A percentile compares a stretch with the other conserved stretches of the same genome.
phyloP scores from a whole-genome alignment of 2,888 invertebrate species.

The Pseudococcus viburni region DNA sequence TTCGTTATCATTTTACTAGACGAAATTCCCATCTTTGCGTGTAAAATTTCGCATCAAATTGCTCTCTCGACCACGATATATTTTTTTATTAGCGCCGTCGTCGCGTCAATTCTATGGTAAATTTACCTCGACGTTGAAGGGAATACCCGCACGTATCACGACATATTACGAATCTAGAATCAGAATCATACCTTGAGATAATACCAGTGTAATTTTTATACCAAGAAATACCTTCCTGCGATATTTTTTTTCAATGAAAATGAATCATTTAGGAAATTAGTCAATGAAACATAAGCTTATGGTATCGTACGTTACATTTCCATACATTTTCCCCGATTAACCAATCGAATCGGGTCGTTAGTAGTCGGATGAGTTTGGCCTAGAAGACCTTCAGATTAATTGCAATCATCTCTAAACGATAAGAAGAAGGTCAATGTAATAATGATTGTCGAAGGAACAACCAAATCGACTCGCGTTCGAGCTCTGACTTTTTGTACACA shows the following conservation, averaged over 20 bases:
- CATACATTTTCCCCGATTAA: neutral
- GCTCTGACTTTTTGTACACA: neutral
- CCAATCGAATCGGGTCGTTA: neutral
- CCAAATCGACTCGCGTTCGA: neutral
- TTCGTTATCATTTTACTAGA: neutral
- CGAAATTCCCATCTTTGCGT: neutral
- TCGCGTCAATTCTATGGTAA: no score
- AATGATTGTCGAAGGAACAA: conserved; percentile 27
- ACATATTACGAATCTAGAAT: no score
- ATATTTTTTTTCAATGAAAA: neutral
- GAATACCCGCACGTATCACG: neutral
- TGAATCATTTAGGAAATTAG: neutral
- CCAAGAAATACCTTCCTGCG: neutral
- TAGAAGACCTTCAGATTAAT: conserved; percentile 51
- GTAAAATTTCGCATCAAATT: neutral
- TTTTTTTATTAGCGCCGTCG: neutral
- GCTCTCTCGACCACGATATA: neutral
- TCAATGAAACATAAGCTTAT: neutral
- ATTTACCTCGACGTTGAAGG: neutral
- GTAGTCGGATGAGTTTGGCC: conserved; percentile 39
- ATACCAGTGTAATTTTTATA: neutral
- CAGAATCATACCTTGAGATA: no score
- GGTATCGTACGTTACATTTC: neutral
- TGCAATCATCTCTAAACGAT: conserved; percentile 35
- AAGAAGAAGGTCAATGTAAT: conserved; percentile 56